Evolutionary conservation across 2,113 vertebrate genomes (phyloP).

Genomic region (Callipepla squamata): DNA sequence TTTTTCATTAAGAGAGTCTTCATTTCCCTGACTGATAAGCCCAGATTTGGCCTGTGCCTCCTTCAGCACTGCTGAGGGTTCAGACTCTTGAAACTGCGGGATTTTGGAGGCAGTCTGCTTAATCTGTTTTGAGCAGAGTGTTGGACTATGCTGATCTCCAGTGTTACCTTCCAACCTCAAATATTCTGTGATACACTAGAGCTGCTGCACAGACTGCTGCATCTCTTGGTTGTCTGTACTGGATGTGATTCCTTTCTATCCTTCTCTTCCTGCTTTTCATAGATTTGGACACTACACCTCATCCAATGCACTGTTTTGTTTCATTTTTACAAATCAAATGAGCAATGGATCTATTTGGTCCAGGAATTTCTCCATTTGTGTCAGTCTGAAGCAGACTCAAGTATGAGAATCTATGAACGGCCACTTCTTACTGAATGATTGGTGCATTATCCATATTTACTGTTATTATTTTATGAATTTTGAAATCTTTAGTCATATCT

Average conservation of each 20-base stretch:
- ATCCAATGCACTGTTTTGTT: background rate
- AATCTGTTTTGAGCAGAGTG: background rate
- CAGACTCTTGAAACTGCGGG: background rate
- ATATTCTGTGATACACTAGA: no score
- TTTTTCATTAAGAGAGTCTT: background rate
- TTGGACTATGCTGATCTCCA: background rate
- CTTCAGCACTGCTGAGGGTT: background rate
- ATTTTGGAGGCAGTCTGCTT: background rate
- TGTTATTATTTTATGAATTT: constrained; percentile 17
- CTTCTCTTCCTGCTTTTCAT: background rate
- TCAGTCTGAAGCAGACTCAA: background rate
- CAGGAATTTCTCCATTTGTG: background rate
- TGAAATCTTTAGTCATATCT: constrained; percentile 6
- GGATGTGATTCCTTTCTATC: background rate
- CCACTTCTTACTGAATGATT: background rate
- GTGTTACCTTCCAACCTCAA: background rate
- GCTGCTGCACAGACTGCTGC: background rate
- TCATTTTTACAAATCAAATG: background rate
- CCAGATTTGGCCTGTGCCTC: background rate
- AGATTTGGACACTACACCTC: background rate
- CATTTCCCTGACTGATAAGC: background rate
- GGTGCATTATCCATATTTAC: constrained; percentile 1
- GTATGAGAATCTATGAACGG: background rate
- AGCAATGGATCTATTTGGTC: background rate
- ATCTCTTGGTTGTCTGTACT: background rate